Conservation (phyloP, 2,113 vertebrate species). For the Chaetops frenatus region DNA sequence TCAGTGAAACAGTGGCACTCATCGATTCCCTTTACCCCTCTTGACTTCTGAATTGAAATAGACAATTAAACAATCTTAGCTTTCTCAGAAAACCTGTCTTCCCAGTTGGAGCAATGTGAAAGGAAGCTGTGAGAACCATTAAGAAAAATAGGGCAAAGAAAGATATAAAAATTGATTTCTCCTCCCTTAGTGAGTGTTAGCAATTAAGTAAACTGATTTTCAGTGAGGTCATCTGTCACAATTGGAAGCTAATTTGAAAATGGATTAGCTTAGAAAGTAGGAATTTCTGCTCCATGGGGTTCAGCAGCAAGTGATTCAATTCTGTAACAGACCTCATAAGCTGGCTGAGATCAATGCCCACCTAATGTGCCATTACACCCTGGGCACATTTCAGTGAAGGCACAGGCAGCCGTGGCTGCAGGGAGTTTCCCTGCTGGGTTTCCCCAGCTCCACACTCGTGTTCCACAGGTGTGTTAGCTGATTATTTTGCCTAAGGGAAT, state of each 20-base stretch:
- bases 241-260: conserved; percentile 76
- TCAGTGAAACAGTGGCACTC: neutral
- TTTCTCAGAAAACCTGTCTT: conserved; percentile 27
- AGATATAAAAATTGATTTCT: conserved; percentile 42
- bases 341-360: conserved; percentile 72
- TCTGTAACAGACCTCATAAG: conserved; percentile 66
- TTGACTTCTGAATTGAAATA: neutral
- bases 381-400: conserved; percentile 61
- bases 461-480: conserved; percentile 48
- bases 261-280: conserved; percentile 69
- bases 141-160: neutral
- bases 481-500: conserved; percentile 55
- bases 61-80: neutral
- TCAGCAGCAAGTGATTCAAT: conserved; percentile 52
- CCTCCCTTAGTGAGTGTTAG: conserved; percentile 37
- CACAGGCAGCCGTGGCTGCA: conserved; percentile 56
- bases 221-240: conserved; percentile 70
- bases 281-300: conserved; percentile 68
- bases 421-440: neutral
- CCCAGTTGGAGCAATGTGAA: neutral
- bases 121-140: conserved; percentile 4
- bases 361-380: conserved; percentile 74
- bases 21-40: neutral
- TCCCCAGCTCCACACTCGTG: conserved; percentile 3
- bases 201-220: conserved; percentile 66